Conservation (phyloP, 35 echinoderm and acorn worm genomes). For the Ophioderma brevispina region DNA sequence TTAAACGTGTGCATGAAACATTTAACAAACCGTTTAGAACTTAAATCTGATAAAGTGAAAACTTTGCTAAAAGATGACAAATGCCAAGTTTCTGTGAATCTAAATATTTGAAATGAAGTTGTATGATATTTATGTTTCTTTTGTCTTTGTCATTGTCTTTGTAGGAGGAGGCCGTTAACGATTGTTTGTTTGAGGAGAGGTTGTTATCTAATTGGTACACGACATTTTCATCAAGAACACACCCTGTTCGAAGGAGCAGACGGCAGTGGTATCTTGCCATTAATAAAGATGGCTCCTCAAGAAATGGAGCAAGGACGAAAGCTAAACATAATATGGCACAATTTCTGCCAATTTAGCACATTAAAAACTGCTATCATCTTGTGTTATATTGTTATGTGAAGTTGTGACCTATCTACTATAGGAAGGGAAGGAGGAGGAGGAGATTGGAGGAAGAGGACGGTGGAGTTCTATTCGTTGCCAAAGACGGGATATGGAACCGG, state of each 20-base stretch:
- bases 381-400: neutral
- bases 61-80: too few relatives aligned
- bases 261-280: constrained; percentile 19
- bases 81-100: too few relatives aligned
- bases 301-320: constrained; percentile 19
- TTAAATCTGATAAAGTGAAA: too few relatives aligned
- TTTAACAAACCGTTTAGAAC: too few relatives aligned
- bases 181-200: constrained; percentile 25
- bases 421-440: too few relatives aligned
- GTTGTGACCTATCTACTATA: neutral
- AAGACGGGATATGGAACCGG: neutral
- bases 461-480: neutral
- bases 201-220: constrained; percentile 23
- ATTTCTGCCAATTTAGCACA: neutral
- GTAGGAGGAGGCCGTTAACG: neutral
- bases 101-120: too few relatives aligned
- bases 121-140: too few relatives aligned
- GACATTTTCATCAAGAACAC: constrained; percentile 1
- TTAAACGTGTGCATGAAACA: too few relatives aligned
- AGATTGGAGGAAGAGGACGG: neutral
- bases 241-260: neutral
- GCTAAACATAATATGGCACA: constrained; percentile 18
- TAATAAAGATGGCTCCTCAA: neutral
- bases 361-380: neutral
- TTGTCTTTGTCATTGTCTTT: neutral